Evolutionary conservation across 1,140 invertebrate genomes (phyloP).

Genomic region (Ostrea denselamellosa): DNA sequence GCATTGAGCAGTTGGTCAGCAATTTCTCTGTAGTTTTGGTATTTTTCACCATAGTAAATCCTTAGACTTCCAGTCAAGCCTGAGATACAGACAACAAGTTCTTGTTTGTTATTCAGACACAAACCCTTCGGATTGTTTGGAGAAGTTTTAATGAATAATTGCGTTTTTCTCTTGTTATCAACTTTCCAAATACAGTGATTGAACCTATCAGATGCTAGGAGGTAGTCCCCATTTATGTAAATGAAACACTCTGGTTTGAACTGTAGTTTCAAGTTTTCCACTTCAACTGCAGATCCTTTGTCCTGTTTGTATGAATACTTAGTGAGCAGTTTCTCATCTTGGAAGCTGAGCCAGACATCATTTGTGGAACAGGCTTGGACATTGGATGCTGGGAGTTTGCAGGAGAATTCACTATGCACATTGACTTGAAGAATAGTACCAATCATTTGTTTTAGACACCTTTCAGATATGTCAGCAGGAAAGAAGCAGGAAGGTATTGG

Average conservation of each 20-base stretch:
- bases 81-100: slow-evolving; percentile 13
- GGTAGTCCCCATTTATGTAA: background rate
- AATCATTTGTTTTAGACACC: background rate
- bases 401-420: background rate
- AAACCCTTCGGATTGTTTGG: background rate
- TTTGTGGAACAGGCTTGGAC: background rate
- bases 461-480: slow-evolving; percentile 2
- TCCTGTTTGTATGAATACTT: background rate
- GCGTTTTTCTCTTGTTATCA: background rate
- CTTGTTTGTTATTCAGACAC: slow-evolving; percentile 17
- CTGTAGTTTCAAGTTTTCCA: background rate
- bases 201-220: slow-evolving; percentile 22
- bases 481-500: slow-evolving; percentile 7
- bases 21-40: slow-evolving; percentile 11
- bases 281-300: background rate
- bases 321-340: background rate
- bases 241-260: slow-evolving; percentile 14
- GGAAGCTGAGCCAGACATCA: background rate
- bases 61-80: background rate
- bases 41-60: background rate
- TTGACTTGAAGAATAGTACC: background rate
- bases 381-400: background rate
- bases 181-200: slow-evolving; percentile 32
- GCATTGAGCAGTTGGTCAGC: background rate
- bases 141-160: background rate